Conservation (phyloP, 2,113 vertebrate species). For the Lepisosteus osseus region DNA sequence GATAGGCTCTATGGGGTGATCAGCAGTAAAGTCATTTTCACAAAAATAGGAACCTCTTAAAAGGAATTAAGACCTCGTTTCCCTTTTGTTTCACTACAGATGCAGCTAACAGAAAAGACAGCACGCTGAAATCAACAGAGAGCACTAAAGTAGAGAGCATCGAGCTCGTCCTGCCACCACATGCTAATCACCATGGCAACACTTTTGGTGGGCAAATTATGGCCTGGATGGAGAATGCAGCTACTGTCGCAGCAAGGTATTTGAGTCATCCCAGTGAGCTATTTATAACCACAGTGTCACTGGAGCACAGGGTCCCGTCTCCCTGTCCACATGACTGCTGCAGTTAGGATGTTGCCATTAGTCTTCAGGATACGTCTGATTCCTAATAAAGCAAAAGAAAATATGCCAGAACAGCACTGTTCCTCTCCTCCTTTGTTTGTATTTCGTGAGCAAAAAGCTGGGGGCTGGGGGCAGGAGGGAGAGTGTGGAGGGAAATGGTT, state of each 20-base stretch:
- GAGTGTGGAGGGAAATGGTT: no score
- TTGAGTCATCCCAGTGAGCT: not conserved
- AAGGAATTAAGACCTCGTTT: no score
- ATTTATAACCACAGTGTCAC: slow-evolving; percentile 1
- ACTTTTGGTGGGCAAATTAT: slow-evolving; percentile 78
- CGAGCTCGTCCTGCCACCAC: slow-evolving; percentile 73
- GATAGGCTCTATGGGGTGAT: not conserved
- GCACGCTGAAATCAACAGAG: slow-evolving; percentile 41
- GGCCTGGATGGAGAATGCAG: slow-evolving; percentile 77
- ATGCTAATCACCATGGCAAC: slow-evolving; percentile 76
- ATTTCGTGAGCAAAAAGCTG: no score
- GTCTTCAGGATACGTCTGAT: not conserved
- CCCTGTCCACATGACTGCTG: not conserved
- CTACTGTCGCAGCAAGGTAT: slow-evolving; percentile 74
- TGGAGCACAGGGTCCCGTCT: not conserved
- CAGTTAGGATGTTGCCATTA: not conserved
- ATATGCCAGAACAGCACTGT: no score
- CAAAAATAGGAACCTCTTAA: not conserved
- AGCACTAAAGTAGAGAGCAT: slow-evolving; percentile 65
- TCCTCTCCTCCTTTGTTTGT: no score
- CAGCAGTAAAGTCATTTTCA: not conserved
- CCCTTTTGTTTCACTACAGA: not conserved
- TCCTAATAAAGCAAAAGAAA: no score
- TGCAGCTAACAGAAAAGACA: slow-evolving; percentile 31
- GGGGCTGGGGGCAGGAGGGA: no score